Conservation (phyloP, 2,113 vertebrate species). For the Pandion haliaetus region DNA sequence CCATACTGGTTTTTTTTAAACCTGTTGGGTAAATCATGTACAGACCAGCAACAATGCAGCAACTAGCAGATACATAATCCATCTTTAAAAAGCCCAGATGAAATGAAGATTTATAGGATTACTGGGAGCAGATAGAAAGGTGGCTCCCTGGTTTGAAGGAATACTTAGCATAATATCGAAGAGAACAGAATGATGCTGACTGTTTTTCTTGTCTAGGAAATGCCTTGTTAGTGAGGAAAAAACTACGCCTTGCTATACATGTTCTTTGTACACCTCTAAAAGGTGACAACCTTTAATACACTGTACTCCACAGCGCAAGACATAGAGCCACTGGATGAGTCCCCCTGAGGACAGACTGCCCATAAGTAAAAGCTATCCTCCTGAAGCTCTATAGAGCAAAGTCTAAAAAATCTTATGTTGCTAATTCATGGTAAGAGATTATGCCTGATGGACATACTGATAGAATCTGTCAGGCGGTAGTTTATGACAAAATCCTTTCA, state of each 20-base stretch:
- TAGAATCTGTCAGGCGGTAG: background rate
- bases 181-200: background rate
- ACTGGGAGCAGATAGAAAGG: background rate
- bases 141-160: background rate
- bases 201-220: background rate
- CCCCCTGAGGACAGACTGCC: background rate
- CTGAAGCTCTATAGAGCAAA: background rate
- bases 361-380: background rate
- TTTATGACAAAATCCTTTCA: background rate
- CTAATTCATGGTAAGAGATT: background rate
- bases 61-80: background rate
- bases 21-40: background rate
- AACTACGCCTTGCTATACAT: background rate
- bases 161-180: background rate
- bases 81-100: background rate
- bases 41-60: background rate
- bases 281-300: background rate
- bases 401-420: background rate
- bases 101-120: background rate
- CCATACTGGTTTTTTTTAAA: background rate
- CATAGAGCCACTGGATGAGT: background rate
- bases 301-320: background rate
- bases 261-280: background rate
- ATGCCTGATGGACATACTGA: background rate
- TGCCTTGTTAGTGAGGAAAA: background rate